Conservation (phyloP, 2,113 vertebrate species). For the Corythoichthys haematopterus region DNA sequence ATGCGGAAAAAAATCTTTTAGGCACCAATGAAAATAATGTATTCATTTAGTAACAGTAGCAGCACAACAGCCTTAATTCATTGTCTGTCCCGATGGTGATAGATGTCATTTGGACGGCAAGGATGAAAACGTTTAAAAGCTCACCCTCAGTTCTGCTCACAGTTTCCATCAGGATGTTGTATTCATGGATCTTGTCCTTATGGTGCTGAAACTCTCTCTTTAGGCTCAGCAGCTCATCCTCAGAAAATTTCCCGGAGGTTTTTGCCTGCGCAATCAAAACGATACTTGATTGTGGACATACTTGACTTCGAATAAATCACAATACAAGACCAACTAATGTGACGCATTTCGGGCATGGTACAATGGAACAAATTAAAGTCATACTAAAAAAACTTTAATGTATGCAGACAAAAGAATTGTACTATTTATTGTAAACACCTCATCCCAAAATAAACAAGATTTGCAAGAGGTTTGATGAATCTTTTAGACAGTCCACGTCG, state of each 20-base stretch:
- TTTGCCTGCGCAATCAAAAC: slow-evolving; percentile 73
- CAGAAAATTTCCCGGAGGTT: slow-evolving; percentile 88
- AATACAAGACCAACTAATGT: not conserved
- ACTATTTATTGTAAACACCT: not conserved
- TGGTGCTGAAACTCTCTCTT: slow-evolving; percentile 90
- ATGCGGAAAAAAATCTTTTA: no score
- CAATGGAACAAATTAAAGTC: not conserved
- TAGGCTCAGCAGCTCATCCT: slow-evolving; percentile 82
- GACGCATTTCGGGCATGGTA: not conserved
- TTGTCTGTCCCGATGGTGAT: not conserved
- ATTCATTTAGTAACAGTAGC: no score
- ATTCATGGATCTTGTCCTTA: slow-evolving; percentile 86
- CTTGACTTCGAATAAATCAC: not conserved
- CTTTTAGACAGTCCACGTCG: not conserved
- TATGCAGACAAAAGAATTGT: not conserved
- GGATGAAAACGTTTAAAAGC: slow-evolving; percentile 6
- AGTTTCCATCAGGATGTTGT: slow-evolving; percentile 84
- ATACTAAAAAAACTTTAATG: not conserved
- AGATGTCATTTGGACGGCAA: not conserved
- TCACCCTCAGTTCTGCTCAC: slow-evolving; percentile 88
- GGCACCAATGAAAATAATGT: no score
- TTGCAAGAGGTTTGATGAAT: not conserved
- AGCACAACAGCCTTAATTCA: not conserved
- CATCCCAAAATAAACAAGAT: not conserved
- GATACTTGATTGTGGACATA: not conserved